These are phyloP conservation scores for Luperina testacea DNA, from an alignment of 2,888 invertebrate species.

Conservation along the genomic window DNA sequence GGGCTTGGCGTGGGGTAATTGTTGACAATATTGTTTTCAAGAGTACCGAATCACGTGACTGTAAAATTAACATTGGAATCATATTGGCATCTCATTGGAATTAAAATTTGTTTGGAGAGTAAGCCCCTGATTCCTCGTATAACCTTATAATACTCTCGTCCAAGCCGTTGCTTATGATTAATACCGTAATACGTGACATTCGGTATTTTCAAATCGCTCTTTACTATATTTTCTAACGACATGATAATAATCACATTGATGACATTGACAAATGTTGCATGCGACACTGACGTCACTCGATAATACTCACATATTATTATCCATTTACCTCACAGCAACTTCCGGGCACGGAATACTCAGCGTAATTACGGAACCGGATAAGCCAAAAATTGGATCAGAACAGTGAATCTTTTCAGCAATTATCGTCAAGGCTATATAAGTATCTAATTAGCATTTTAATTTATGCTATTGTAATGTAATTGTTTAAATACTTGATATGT, in stretches of 20 bases:
- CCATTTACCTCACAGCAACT: conserved; percentile 8
- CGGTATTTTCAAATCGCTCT: conserved; percentile 34
- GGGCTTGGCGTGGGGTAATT: too few relatives aligned
- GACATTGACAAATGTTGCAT: conserved; percentile 53
- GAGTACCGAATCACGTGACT: too few relatives aligned
- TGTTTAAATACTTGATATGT: not conserved
- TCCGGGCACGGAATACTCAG: not conserved
- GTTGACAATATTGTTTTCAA: too few relatives aligned
- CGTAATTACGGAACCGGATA: conserved; percentile 10
- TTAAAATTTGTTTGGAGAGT: too few relatives aligned
- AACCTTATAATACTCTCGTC: conserved; percentile 3
- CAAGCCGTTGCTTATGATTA: conserved; percentile 13
- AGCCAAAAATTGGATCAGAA: not conserved
- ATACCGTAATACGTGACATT: conserved; percentile 39
- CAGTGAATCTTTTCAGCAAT: not conserved
- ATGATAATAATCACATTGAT: conserved; percentile 38
- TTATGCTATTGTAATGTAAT: not conserved
- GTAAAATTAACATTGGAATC: too few relatives aligned
- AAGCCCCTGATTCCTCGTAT: conserved; percentile 15
- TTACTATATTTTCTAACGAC: conserved; percentile 33
- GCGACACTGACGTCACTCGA: conserved; percentile 35
- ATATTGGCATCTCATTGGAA: too few relatives aligned
- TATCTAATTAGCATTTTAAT: not conserved
- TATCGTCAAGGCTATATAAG: not conserved
- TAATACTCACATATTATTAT: conserved; percentile 24